These are phyloP conservation scores for Meriones psammophilus DNA, from an alignment of 2,797 vertebrate genomes.

Conservation along the genomic window DNA sequence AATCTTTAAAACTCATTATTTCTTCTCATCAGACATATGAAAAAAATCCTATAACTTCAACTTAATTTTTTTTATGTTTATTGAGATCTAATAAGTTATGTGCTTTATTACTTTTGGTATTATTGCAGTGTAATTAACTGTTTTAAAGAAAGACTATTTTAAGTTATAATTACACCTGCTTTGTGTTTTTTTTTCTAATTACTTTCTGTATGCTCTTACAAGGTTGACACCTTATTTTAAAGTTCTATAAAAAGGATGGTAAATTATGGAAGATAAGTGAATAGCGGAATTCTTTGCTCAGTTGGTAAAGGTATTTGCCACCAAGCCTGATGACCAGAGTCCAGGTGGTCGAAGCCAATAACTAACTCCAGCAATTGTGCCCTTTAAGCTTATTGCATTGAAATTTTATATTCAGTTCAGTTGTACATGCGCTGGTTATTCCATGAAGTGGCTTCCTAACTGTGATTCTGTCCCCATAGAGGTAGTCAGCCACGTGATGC, in stretches of 20 bases:
- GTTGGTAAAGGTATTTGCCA: neutral
- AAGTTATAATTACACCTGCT: neutral
- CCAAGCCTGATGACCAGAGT: neutral
- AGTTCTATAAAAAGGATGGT: neutral
- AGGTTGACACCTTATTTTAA: neutral
- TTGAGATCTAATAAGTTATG: neutral
- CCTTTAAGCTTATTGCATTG: neutral
- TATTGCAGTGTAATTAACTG: neutral
- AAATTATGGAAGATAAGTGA: neutral
- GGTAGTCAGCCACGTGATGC: neutral
- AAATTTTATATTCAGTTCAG: neutral
- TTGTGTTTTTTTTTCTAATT: neutral
- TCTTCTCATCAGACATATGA: neutral
- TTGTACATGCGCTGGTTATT: neutral
- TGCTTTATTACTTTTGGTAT: neutral
- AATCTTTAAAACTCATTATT: neutral
- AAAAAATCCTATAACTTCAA: neutral
- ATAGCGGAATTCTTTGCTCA: neutral
- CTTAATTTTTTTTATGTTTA: neutral
- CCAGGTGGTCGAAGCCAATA: neutral
- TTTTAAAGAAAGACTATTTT: neutral
- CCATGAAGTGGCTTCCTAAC: neutral
- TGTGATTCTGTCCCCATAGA: neutral
- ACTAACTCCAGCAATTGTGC: neutral
- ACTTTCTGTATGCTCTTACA: neutral